A percentile compares a stretch with the other conserved stretches of the same genome.
These are phyloP conservation scores for Huso huso DNA, from an alignment of 2,797 vertebrate species.

Conservation along the genomic window DNA sequence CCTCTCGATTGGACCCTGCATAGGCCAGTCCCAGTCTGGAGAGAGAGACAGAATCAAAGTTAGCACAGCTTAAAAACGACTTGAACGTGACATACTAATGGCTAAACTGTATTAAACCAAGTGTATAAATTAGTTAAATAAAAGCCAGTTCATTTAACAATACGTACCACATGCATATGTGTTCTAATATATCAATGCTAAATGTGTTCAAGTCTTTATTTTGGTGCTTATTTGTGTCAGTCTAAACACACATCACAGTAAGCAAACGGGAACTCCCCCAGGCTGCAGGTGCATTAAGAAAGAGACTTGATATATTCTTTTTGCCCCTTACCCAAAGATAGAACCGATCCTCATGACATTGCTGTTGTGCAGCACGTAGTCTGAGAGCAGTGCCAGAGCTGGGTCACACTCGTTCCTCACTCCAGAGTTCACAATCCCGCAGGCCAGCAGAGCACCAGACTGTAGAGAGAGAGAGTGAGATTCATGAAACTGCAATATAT, in stretches of 20 bases:
- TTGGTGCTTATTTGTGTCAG: no score
- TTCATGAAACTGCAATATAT: background rate
- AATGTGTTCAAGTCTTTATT: no score
- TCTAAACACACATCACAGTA: background rate
- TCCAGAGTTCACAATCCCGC: slow-evolving; percentile 93
- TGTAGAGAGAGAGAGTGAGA: slow-evolving; percentile 33
- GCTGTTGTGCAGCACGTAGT: slow-evolving; percentile 96
- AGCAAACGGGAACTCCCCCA: slow-evolving; percentile 2
- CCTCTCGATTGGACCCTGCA: slow-evolving; percentile 92
- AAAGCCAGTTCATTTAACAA: no score
- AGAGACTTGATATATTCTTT: no score
- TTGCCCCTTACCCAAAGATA: slow-evolving; percentile 83
- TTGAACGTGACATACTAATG: no score
- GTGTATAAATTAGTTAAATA: background rate
- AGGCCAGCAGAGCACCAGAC: slow-evolving; percentile 95
- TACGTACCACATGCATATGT: no score
- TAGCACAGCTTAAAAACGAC: background rate
- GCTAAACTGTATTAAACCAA: no score
- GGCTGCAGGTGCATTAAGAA: no score
- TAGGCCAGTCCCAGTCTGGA: slow-evolving; percentile 88
- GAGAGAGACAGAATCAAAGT: slow-evolving; percentile 17
- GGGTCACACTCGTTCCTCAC: slow-evolving; percentile 97
- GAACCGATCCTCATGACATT: slow-evolving; percentile 95
- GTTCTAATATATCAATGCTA: no score
- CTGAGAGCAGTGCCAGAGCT: slow-evolving; percentile 86